phyloP scores from a whole-genome alignment of 2,888 invertebrate genomes.

The Caenorhabditis wallacei region DNA sequence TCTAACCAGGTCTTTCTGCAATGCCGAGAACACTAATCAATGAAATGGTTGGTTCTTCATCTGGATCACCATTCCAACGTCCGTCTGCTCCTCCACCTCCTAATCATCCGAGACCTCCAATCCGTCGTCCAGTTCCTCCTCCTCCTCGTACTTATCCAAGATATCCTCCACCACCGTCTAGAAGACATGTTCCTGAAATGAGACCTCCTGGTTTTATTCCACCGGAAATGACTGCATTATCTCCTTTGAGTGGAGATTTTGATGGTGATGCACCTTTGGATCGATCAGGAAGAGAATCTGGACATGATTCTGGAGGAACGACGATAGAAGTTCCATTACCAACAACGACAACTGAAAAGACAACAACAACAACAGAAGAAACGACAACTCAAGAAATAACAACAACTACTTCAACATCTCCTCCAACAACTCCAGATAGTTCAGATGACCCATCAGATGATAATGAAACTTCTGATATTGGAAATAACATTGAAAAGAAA shows the following conservation, averaged over 20 bases:
- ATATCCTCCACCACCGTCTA: conserved; percentile 40
- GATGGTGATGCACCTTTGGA: conserved; percentile 29
- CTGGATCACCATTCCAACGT: conserved; percentile 36
- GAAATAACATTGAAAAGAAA: conserved; percentile 38
- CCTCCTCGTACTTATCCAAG: conserved; percentile 30
- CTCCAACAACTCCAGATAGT: conserved; percentile 16
- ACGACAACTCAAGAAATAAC: conserved; percentile 12
- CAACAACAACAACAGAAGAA: conserved; percentile 7
- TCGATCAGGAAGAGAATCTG: conserved; percentile 51
- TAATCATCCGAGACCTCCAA: conserved; percentile 9
- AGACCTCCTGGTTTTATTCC: conserved; percentile 53
- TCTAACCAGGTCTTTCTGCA: conserved; percentile 63
- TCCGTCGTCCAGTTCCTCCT: conserved; percentile 26
- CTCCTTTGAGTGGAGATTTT: conserved; percentile 65
- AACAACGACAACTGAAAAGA: conserved; percentile 19
- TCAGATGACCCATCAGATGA: conserved; percentile 24
- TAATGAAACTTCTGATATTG: conserved; percentile 15
- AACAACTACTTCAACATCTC: neutral
- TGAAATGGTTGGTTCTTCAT: conserved; percentile 41
- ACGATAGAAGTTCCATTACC: neutral
- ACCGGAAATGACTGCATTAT: conserved; percentile 36
- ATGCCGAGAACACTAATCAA: conserved; percentile 63
- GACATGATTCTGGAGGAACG: conserved; percentile 11
- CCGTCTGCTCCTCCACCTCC: conserved; percentile 28
- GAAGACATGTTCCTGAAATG: conserved; percentile 39